phyloP scores from a whole-genome alignment of 64 coral and sea anemone species.

The Porites australiensis region DNA sequence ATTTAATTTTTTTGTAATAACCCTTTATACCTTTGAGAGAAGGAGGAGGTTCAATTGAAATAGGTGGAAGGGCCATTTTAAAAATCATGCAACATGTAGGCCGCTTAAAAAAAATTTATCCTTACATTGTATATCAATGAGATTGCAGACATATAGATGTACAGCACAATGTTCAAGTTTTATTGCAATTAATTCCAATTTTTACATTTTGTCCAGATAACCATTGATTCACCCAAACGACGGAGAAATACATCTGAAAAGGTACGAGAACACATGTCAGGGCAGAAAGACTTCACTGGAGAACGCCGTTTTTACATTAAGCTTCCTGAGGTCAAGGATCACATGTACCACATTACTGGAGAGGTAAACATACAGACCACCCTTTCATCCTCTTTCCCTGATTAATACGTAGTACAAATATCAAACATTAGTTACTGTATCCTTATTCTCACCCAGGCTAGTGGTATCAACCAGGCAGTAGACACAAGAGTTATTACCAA shows the following conservation, averaged over 20 bases:
- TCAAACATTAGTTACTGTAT: too few relatives aligned
- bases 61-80: neutral
- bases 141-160: conserved; percentile 4
- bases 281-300: conserved; percentile 25
- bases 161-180: neutral
- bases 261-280: neutral
- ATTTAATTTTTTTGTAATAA: too few relatives aligned
- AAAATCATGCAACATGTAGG: too few relatives aligned
- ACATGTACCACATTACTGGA: conserved; percentile 59
- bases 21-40: neutral
- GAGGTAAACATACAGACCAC: neutral
- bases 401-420: neutral
- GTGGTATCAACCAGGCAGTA: conserved; percentile 57
- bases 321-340: conserved; percentile 55
- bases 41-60: conserved; percentile 1
- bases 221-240: conserved; percentile 27
- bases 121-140: neutral
- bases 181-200: neutral
- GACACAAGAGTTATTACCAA: conserved; percentile 44
- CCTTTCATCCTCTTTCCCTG: neutral
- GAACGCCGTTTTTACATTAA: conserved; percentile 47
- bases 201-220: conserved; percentile 38
- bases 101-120: too few relatives aligned
- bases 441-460: conserved; percentile 42
- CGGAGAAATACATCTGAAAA: conserved; percentile 28